Evolutionary conservation across 2,113 vertebrate species (phyloP).

Genomic region (Alces alces): DNA sequence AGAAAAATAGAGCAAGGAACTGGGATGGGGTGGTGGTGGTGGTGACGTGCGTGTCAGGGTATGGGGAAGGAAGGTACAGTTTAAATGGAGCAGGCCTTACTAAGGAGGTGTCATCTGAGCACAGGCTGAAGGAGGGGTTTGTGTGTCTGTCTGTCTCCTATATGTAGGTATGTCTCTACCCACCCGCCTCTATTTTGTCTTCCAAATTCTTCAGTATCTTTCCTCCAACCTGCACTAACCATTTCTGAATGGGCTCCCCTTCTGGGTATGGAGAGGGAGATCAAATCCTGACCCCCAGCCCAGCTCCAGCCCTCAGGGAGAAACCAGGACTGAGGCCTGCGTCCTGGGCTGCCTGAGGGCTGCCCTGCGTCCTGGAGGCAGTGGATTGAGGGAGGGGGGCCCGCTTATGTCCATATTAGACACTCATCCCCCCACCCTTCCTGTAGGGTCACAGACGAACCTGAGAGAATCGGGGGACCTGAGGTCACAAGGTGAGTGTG

Average conservation of each 20-base stretch:
- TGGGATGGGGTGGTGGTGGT: not conserved
- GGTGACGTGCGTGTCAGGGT: not conserved
- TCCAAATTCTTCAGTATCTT: constrained; percentile 24
- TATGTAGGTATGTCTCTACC: not conserved
- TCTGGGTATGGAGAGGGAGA: not conserved
- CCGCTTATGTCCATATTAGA: not conserved
- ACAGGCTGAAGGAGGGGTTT: not conserved
- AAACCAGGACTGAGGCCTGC: not conserved
- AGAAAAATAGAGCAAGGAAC: not conserved
- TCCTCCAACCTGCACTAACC: constrained; percentile 34
- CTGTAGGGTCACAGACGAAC: constrained; percentile 96
- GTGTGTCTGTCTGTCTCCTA: not conserved
- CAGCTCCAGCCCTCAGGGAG: not conserved
- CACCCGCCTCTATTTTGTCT: not conserved
- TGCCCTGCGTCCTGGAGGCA: not conserved
- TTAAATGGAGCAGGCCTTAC: not conserved
- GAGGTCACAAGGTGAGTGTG: constrained; percentile 91
- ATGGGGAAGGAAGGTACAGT: not conserved
- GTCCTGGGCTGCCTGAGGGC: too few relatives aligned
- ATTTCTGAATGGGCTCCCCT: not conserved
- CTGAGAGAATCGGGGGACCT: constrained; percentile 98
- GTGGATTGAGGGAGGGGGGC: not conserved
- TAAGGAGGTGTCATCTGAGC: not conserved
- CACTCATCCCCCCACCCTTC: not conserved
- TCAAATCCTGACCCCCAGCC: not conserved